phyloP scores from a whole-genome alignment of 2,113 vertebrate genomes.

The Oophaga pumilio region DNA sequence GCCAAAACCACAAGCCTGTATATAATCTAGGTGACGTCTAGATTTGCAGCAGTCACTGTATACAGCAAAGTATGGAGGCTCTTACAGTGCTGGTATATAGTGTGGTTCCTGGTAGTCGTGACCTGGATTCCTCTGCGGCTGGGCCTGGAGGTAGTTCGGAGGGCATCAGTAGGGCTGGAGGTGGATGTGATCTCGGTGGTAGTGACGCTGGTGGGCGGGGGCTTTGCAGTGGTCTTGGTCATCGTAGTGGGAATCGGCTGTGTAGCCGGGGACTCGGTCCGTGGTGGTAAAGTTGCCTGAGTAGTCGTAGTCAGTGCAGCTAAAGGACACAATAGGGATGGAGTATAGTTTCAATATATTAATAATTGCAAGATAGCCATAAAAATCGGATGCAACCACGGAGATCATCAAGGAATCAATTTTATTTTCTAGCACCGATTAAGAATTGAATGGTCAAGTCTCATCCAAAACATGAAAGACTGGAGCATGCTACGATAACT shows the following conservation, averaged over 20 bases:
- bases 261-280: conserved; percentile 60
- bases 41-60: not conserved
- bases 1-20: not conserved
- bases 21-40: not conserved
- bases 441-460: too few species aligned
- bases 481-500: too few species aligned
- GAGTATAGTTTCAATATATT: too few species aligned
- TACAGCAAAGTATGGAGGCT: too few species aligned
- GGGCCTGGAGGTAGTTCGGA: conserved; percentile 57
- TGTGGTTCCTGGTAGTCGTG: conserved; percentile 82
- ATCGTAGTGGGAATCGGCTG: conserved; percentile 13
- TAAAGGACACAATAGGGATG: not conserved
- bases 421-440: too few species aligned
- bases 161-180: conserved; percentile 1
- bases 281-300: conserved; percentile 68
- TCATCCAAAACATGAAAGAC: too few species aligned
- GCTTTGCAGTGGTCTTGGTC: conserved; percentile 23
- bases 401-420: too few species aligned
- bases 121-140: conserved; percentile 66
- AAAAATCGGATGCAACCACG: too few species aligned
- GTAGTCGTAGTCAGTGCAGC: conserved; percentile 9
- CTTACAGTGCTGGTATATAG: conserved; percentile 92
- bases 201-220: conserved; percentile 3
- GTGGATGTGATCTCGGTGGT: conserved; percentile 56
- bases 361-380: not conserved